Evolutionary conservation across 2,888 invertebrate species (phyloP).

Genomic region (Hirtodrosophila trivittata): DNA sequence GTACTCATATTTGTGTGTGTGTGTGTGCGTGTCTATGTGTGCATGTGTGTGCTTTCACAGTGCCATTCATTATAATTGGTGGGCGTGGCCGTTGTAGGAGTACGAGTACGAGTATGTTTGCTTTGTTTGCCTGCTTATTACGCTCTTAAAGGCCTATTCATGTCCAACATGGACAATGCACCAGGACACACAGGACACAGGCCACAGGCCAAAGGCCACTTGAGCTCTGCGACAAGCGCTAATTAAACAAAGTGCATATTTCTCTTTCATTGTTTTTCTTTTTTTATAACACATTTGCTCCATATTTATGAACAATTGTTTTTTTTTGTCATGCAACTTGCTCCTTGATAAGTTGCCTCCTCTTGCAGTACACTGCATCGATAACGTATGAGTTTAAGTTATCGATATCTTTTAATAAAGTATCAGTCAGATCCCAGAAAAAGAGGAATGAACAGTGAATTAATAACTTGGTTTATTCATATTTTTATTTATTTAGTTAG

Average conservation of each 20-base stretch:
- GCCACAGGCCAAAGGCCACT: slow-evolving; percentile 33
- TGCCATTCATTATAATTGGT: slow-evolving; percentile 61
- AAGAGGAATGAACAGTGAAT: too few species aligned
- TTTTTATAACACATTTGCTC: too few species aligned
- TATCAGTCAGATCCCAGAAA: too few species aligned
- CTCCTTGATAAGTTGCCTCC: slow-evolving; percentile 7
- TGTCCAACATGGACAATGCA: slow-evolving; percentile 49
- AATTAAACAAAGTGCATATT: slow-evolving; percentile 59
- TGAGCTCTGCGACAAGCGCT: slow-evolving; percentile 57
- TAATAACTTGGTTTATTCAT: too few species aligned
- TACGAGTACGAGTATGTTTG: not conserved
- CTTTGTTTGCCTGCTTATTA: slow-evolving; percentile 47
- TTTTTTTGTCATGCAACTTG: not conserved
- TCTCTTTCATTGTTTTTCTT: slow-evolving; percentile 1
- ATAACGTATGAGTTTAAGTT: not conserved
- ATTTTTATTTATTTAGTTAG: too few species aligned
- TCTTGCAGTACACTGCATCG: slow-evolving; percentile 20
- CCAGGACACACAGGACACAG: slow-evolving; percentile 10
- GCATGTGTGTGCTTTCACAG: slow-evolving; percentile 10
- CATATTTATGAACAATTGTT: not conserved
- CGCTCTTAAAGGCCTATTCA: slow-evolving; percentile 67
- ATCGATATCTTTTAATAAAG: slow-evolving; percentile 1
- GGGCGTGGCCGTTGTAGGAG: slow-evolving; percentile 39
- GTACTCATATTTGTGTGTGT: slow-evolving; percentile 7
- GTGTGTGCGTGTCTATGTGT: not conserved